Conservation (phyloP, 2,888 invertebrate genomes). For the Eupsilia transversa region DNA sequence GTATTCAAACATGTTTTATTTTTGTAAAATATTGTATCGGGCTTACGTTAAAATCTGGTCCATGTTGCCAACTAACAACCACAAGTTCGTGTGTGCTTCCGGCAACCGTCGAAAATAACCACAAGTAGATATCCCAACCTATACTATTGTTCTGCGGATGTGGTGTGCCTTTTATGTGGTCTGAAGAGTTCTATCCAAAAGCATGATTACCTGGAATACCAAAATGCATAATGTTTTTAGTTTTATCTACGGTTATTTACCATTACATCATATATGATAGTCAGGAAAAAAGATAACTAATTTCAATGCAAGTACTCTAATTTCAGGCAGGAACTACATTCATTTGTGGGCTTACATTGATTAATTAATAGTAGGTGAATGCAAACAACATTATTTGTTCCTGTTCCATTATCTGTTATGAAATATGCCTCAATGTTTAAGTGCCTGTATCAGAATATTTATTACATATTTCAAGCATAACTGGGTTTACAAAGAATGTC, state of each 20-base stretch:
- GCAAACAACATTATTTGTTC: slow-evolving; percentile 41
- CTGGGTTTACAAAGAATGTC: slow-evolving; percentile 49
- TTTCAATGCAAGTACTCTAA: slow-evolving; percentile 44
- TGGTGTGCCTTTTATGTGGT: slow-evolving; percentile 44
- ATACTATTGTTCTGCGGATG: slow-evolving; percentile 43
- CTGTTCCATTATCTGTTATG: slow-evolving; percentile 19
- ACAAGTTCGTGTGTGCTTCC: slow-evolving; percentile 42
- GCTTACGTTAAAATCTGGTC: slow-evolving; percentile 12
- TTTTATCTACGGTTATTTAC: neutral
- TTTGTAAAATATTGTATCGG: neutral
- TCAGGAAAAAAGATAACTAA: slow-evolving; percentile 26
- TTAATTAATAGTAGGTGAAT: slow-evolving; percentile 33
- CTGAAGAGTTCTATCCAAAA: slow-evolving; percentile 14
- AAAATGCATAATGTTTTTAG: neutral
- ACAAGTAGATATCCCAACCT: slow-evolving; percentile 43
- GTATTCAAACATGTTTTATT: neutral
- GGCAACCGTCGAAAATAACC: slow-evolving; percentile 38
- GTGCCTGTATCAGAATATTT: slow-evolving; percentile 42
- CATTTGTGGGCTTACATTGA: slow-evolving; percentile 49
- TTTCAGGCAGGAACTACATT: slow-evolving; percentile 43
- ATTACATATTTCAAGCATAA: slow-evolving; percentile 54
- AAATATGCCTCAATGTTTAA: slow-evolving; percentile 9
- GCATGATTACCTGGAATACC: neutral
- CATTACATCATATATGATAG: slow-evolving; percentile 21
- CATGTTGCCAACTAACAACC: slow-evolving; percentile 25